Evolutionary conservation across 2,888 invertebrate genomes (phyloP).

Genomic region (Clepsis dumicolana): DNA sequence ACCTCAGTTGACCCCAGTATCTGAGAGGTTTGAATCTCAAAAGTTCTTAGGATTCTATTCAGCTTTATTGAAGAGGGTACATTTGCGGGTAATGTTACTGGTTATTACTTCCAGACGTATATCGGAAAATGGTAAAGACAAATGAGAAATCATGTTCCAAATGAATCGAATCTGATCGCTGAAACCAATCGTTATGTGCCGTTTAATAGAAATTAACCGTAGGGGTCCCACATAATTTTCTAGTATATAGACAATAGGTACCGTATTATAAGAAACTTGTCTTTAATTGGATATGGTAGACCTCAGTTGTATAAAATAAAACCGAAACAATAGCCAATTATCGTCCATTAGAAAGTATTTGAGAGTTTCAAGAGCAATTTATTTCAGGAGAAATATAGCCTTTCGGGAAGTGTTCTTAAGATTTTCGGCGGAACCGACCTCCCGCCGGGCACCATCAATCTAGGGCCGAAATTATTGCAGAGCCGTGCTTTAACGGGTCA

Average conservation of each 20-base stretch:
- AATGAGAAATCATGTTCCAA: too few relatives aligned
- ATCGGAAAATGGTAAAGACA: too few relatives aligned
- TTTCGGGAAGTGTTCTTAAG: conserved; percentile 20
- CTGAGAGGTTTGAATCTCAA: background rate
- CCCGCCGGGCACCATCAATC: conserved; percentile 34
- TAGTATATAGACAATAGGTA: too few relatives aligned
- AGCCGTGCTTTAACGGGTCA: conserved; percentile 41
- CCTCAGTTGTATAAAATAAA: background rate
- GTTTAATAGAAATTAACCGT: too few relatives aligned
- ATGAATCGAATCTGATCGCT: too few relatives aligned
- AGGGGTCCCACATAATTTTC: too few relatives aligned
- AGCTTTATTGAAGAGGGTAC: background rate
- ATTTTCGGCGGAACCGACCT: conserved; percentile 29
- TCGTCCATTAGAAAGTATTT: background rate
- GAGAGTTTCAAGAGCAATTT: conserved; percentile 20
- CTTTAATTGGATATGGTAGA: background rate
- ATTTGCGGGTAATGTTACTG: background rate
- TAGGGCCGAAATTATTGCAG: conserved; percentile 37
- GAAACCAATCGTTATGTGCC: too few relatives aligned
- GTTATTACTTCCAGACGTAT: background rate
- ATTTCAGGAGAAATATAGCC: conserved; percentile 25
- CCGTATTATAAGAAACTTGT: too few relatives aligned
- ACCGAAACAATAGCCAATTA: conserved; percentile 11
- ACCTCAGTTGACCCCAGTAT: conserved; percentile 3
- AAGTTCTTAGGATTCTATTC: background rate